phyloP scores from a whole-genome alignment of 2,113 vertebrate genomes.

The Epinephelus lanceolatus region DNA sequence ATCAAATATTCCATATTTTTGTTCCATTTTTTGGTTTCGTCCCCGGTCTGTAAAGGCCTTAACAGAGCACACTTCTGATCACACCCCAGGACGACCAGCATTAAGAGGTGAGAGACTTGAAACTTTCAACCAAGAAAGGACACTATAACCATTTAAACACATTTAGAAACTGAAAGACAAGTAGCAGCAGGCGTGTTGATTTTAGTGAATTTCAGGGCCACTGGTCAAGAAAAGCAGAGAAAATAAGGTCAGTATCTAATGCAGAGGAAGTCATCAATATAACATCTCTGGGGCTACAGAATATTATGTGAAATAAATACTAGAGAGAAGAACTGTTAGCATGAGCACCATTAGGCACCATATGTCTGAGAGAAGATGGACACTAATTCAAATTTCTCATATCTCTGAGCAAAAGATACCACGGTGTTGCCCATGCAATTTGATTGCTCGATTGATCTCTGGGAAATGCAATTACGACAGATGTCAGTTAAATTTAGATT shows the following conservation, averaged over 20 bases:
- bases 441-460: conserved; percentile 24
- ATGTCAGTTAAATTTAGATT: conserved; percentile 9
- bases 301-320: not conserved
- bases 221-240: not conserved
- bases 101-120: not conserved
- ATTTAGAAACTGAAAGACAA: not conserved
- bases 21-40: no score
- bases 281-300: not conserved
- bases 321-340: not conserved
- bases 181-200: not conserved
- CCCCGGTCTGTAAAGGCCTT: no score
- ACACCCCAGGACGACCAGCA: not conserved
- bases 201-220: not conserved
- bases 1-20: no score
- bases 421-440: no score
- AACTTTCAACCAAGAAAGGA: not conserved
- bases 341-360: not conserved
- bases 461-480: conserved; percentile 7
- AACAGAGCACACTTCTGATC: no score
- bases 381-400: not conserved
- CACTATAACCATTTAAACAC: no score
- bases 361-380: not conserved
- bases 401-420: not conserved
- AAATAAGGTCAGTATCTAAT: not conserved
- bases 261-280: not conserved